phyloP scores from a whole-genome alignment of 2,888 invertebrate species.

The Perithous albicinctus region DNA sequence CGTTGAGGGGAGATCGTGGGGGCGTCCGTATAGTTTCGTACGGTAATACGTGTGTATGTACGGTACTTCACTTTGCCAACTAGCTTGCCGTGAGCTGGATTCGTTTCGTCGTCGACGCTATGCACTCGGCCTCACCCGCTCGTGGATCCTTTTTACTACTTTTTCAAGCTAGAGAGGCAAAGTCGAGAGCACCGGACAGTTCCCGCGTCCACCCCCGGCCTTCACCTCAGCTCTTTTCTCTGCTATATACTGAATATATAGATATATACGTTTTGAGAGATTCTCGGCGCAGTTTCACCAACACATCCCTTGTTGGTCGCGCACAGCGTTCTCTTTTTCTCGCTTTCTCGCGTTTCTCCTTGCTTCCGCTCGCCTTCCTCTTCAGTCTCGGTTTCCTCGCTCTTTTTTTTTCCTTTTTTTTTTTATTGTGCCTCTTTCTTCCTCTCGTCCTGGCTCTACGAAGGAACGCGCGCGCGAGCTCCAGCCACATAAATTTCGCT shows the following conservation, averaged over 20 bases:
- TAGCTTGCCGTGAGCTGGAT: conserved; percentile 39
- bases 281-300: conserved; percentile 56
- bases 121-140: conserved; percentile 60
- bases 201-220: conserved; percentile 56
- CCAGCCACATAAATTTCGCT: conserved; percentile 79
- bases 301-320: conserved; percentile 54
- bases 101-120: conserved; percentile 38
- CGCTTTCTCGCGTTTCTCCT: conserved; percentile 65
- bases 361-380: conserved; percentile 58
- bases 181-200: conserved; percentile 58
- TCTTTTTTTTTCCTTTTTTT: conserved; percentile 47
- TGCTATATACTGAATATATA: conserved; percentile 63
- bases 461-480: conserved; percentile 48
- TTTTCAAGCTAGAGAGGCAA: conserved; percentile 74
- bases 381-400: conserved; percentile 35
- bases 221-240: conserved; percentile 61
- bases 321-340: conserved; percentile 53
- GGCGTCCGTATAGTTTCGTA: conserved; percentile 51
- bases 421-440: conserved; percentile 72
- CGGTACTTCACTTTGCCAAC: conserved; percentile 39
- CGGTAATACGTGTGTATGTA: conserved; percentile 48
- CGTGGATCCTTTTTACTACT: conserved; percentile 74
- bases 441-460: conserved; percentile 65
- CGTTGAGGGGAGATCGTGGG: conserved; percentile 56
- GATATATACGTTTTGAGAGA: conserved; percentile 40